Evolutionary conservation across 2,113 vertebrate genomes (phyloP).

Genomic region (Atlantisia rogersi): DNA sequence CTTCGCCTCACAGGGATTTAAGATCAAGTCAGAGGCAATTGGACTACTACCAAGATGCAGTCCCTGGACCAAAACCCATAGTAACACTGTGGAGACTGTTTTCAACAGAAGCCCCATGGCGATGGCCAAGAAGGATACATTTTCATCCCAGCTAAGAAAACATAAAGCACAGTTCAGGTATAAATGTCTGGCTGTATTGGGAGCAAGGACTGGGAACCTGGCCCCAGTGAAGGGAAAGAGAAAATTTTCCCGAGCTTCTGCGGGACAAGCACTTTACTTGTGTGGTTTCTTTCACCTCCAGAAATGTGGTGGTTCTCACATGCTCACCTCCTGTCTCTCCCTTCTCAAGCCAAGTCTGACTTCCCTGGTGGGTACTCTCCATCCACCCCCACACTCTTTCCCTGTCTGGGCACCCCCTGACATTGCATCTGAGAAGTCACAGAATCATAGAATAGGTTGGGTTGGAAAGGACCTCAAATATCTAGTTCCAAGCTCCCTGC

Average conservation of each 20-base stretch:
- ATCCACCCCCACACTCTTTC: not conserved
- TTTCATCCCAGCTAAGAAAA: not conserved
- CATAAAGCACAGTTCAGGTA: not conserved
- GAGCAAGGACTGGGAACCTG: not conserved
- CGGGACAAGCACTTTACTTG: not conserved
- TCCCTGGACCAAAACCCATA: accelerated
- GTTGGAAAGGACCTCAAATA: too few species aligned
- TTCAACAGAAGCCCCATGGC: not conserved
- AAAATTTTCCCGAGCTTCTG: not conserved
- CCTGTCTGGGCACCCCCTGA: not conserved
- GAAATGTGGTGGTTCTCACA: not conserved
- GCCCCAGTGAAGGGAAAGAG: not conserved
- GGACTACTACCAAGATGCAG: not conserved
- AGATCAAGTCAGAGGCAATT: not conserved
- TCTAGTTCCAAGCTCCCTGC: too few species aligned
- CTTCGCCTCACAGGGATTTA: not conserved
- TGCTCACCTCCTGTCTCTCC: accelerated
- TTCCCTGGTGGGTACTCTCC: not conserved
- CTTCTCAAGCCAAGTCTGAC: not conserved
- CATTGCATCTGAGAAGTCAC: too few species aligned
- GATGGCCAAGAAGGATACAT: not conserved
- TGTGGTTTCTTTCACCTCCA: not conserved
- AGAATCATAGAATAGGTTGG: too few species aligned
- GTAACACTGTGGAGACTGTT: not conserved
- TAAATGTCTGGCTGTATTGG: not conserved